A percentile compares a stretch with the other conserved stretches of the same genome.
These are phyloP conservation scores for Dryomyza anilis DNA, from an alignment of 2,888 invertebrate genomes.

Conservation along the genomic window DNA sequence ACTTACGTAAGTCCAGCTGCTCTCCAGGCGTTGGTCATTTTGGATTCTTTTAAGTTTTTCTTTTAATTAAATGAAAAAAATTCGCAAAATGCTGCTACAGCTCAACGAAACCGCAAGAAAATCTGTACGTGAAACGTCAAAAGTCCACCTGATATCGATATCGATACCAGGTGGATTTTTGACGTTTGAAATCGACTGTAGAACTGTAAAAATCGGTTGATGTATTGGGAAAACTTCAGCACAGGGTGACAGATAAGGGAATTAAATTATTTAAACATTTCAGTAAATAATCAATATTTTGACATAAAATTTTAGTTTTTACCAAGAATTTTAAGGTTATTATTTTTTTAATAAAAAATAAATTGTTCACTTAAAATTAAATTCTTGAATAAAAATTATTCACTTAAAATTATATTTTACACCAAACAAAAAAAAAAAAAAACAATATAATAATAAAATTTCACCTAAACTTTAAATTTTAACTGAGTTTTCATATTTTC, in stretches of 20 bases:
- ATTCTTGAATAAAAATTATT: too few species aligned
- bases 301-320: too few species aligned
- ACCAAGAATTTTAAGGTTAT: not conserved
- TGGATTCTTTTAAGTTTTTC: slow-evolving; percentile 49
- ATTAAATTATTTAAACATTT: not conserved
- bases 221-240: not conserved
- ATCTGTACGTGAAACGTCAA: not conserved
- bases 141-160: too few species aligned
- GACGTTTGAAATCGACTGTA: not conserved
- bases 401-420: too few species aligned
- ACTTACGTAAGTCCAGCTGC: slow-evolving; percentile 83
- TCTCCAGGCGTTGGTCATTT: slow-evolving; percentile 78
- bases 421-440: too few species aligned
- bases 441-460: too few species aligned
- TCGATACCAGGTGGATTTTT: too few species aligned
- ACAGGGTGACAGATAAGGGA: too few species aligned
- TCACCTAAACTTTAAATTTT: too few species aligned
- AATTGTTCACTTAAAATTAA: too few species aligned
- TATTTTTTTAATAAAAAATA: not conserved
- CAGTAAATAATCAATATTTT: too few species aligned
- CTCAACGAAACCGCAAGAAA: not conserved
- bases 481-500: too few species aligned
- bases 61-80: slow-evolving; percentile 18
- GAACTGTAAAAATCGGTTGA: not conserved
- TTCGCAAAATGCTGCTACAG: slow-evolving; percentile 21